Evolutionary conservation across 2,797 vertebrate species (phyloP).

Genomic region (Sebastes miniatus): DNA sequence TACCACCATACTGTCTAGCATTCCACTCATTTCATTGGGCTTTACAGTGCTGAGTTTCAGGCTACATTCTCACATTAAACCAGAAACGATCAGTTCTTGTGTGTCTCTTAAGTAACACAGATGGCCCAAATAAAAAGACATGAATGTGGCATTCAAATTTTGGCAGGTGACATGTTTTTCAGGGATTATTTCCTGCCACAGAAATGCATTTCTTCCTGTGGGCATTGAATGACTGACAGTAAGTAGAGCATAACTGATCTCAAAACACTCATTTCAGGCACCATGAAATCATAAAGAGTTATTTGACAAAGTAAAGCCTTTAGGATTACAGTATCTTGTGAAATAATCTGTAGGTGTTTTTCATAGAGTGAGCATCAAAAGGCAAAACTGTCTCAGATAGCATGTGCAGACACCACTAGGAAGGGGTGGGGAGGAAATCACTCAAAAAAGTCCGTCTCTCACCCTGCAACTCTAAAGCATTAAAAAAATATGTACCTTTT

Average conservation of each 20-base stretch:
- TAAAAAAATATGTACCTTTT: neutral
- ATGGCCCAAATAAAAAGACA: neutral
- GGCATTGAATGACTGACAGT: constrained; percentile 31
- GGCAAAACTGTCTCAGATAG: neutral
- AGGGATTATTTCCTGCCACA: constrained; percentile 26
- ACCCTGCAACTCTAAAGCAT: neutral
- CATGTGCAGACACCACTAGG: neutral
- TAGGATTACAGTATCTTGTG: constrained; percentile 12
- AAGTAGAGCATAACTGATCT: constrained; percentile 53
- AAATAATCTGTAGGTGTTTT: neutral
- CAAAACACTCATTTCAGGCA: constrained; percentile 46
- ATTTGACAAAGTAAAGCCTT: constrained; percentile 13
- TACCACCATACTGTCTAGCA: neutral
- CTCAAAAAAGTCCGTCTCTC: neutral
- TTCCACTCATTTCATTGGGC: neutral
- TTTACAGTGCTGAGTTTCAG: neutral
- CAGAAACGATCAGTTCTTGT: neutral
- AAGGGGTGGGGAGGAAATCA: neutral
- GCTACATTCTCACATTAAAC: neutral
- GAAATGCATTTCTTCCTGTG: constrained; percentile 8
- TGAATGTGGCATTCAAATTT: neutral
- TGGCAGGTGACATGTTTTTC: constrained; percentile 18
- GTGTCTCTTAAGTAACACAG: neutral
- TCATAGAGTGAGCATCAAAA: neutral
- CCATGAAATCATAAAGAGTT: constrained; percentile 30